Evolutionary conservation across 2,113 vertebrate species (phyloP).

Genomic region (Tupaia chinensis): DNA sequence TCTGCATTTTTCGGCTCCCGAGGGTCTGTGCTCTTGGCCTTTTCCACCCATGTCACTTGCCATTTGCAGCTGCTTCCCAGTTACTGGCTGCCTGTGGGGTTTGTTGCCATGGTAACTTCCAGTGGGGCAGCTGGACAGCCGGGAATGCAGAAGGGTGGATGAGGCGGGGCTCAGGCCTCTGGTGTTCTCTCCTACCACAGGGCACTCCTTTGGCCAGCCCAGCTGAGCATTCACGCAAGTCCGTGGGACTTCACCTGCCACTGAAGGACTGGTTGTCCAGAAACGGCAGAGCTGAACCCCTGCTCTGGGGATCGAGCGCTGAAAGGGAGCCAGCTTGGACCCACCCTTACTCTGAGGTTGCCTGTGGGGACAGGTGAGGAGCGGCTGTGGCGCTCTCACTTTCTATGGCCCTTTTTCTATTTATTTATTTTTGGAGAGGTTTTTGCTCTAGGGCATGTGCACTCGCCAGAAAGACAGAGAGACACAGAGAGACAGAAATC

Average conservation of each 20-base stretch:
- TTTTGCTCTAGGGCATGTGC: too few species aligned
- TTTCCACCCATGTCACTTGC: background rate
- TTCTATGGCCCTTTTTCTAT: constrained; percentile 27
- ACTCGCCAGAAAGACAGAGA: too few species aligned
- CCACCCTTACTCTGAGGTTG: background rate
- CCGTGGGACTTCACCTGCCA: background rate
- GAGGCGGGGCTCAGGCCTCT: background rate
- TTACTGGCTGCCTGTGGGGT: constrained; percentile 1
- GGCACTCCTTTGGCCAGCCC: background rate
- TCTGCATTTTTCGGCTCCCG: background rate
- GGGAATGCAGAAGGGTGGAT: constrained; percentile 17
- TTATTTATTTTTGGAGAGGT: too few species aligned
- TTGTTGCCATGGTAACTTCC: constrained; percentile 52
- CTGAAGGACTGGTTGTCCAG: background rate
- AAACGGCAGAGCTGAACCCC: background rate
- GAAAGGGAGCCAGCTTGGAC: background rate
- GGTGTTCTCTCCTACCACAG: background rate
- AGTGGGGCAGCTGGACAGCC: background rate
- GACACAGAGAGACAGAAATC: too few species aligned
- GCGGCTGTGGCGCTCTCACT: background rate
- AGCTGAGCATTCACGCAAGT: background rate
- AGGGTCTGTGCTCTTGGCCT: constrained; percentile 18
- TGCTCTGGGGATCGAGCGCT: background rate
- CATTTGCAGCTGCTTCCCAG: constrained; percentile 25
- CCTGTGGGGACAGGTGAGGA: background rate